Base-by-base conservation (phyloP, 1,140 invertebrate genomes). In the Ips typographus region DNA sequence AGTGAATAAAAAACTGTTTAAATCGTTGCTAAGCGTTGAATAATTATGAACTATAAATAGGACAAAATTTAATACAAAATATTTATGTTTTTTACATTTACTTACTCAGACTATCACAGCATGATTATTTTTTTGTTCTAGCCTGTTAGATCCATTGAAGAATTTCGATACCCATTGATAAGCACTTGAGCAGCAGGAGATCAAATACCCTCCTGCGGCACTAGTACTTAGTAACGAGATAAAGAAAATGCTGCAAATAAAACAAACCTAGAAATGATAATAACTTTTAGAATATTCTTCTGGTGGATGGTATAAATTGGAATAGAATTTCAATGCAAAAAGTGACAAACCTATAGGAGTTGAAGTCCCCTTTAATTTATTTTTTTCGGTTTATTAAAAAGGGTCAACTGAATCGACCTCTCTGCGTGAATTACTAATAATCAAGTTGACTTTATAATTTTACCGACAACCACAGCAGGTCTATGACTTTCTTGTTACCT, bases 121-220 rank as follows among this genome's bases (percentile, higher is more conserved):
- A 22, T 22, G n/a, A n/a, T n/a, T n/a, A 22, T 22, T 22, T 22
- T 22, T 22, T 22, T 22, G 22, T 22, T 22, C 22, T 22, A 22
- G 22, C 22, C 22, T 22, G 22, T 22, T 22, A 22, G 22, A 22
- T 22, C 2, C 2, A 41, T 5, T 64, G 63, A n/a, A 2, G 41
- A 55, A 42, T 53, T 60, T 55, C 71, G 82, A 80, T 80, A 80
- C 87, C 87, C 87, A 89, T 91, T 91, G 89, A 91, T 91, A 91
- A 91, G 90, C 89, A 91, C 90, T 90, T 89, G 88, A 89, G 89
- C 89, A 90, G 89, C 90, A 91, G 90, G 90, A 91, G 89, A 88
- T 85, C 83, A 76, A 84, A 86, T 84, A 84, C 84, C 89, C 89
- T 91, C 90, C 90, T 91, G 90, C 89, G 90, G 90, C 90, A 91